Base-by-base conservation (phyloP, 2,113 vertebrate genomes). In the Azemiops feae region DNA sequence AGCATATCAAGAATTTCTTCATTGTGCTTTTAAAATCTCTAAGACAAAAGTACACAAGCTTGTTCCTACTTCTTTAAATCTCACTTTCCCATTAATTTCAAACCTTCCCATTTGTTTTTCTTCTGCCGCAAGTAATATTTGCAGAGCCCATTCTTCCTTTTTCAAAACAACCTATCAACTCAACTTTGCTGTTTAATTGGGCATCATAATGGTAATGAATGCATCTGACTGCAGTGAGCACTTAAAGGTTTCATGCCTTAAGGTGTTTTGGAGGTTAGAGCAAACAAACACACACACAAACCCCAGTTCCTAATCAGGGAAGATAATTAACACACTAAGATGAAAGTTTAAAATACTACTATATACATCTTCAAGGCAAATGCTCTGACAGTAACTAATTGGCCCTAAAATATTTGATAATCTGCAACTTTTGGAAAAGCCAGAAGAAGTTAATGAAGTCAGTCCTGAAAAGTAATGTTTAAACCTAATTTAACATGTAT, bases 241-340 rank as follows among this genome's bases (percentile, higher is more conserved):
- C 54, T 89, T 91, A 93, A n/a, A 90, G 92, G 1, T 1, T 2
- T 53, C 53, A 3, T 69, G 95, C 95, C 87, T 1, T 60, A 89
- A 95, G 93, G 94, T 88, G 23, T 94, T 92, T 50, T 81, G 45
- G 60, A 93, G 39, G 91, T 64, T 85, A 54, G 53, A 54, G 91
- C 93, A 95, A 91, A 94, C 74, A 85, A 74, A 30, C 27, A 18
- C 14, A 39, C 34, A 74, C 16, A 43, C 8, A 74, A 81, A 81
- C 39, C 34, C 74, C 74, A 81, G 34, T 43, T 43, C 34, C 0
- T 88, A 92, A 89, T 54, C 90, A 91, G 74, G 87, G 89, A 95
- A 91, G 92, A 89, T 92, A 96, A 96, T 94, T 96, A 96, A 95
- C 92, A 89, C 93, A 94, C 90, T 96, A 87, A 3, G 64, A 96